These are phyloP conservation scores for Nannospalax galili DNA, from an alignment of 2,113 vertebrate species.

Conservation along the genomic window DNA sequence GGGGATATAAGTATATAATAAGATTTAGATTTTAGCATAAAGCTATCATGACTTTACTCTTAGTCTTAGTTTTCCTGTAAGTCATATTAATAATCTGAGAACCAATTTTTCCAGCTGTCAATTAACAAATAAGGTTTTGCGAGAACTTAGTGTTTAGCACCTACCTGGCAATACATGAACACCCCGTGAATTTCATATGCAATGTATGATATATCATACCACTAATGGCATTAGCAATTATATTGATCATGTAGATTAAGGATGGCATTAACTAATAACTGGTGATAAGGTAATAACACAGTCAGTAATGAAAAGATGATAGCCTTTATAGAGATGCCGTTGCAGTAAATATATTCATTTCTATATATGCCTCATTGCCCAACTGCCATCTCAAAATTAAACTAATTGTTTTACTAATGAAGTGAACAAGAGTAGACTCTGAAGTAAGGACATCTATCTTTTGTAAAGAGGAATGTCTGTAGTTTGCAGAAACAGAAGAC, in stretches of 20 bases:
- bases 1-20: neutral
- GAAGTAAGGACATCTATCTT: conserved; percentile 4
- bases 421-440: neutral
- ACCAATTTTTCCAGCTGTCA: neutral
- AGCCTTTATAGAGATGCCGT: neutral
- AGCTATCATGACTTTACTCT: neutral
- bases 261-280: conserved; percentile 17
- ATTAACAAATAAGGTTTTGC: neutral
- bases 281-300: conserved; percentile 8
- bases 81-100: neutral
- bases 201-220: neutral
- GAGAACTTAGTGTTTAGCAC: neutral
- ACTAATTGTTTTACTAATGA: conserved; percentile 45
- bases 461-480: conserved; percentile 3
- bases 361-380: neutral
- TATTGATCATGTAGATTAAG: neutral
- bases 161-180: neutral
- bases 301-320: neutral
- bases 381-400: conserved; percentile 33
- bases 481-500: conserved; percentile 18
- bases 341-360: conserved; percentile 12
- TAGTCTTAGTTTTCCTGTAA: neutral
- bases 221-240: neutral
- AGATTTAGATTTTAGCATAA: neutral
- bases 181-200: neutral